Percentiles rank a stretch among this genome's conserved stretches.
Conservation (phyloP, 2,797 vertebrate genomes). For the Sebastes diploproa region DNA sequence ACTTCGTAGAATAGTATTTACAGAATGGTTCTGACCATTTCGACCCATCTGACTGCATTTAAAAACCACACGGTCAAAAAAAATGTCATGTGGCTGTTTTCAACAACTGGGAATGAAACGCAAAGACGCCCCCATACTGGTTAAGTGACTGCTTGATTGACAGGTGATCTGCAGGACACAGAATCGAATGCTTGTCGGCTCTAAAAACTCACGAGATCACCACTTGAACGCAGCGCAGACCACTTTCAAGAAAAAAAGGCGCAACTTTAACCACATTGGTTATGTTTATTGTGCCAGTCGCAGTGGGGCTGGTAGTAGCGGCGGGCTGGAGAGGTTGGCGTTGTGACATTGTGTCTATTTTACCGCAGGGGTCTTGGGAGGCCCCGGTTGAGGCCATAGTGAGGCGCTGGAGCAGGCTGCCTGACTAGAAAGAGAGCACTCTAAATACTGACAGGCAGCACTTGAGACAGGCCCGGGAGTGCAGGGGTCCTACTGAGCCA, state of each 20-base stretch:
- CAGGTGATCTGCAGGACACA: constrained; percentile 38
- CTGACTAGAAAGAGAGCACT: constrained; percentile 70
- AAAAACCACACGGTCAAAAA: constrained; percentile 8
- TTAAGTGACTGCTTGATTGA: constrained; percentile 45
- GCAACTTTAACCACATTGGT: constrained; percentile 52
- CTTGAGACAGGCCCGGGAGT: constrained; percentile 69
- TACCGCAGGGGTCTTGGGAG: constrained; percentile 56
- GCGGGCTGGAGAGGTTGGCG: constrained; percentile 40
- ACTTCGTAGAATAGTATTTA: constrained; percentile 37
- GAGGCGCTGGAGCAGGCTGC: constrained; percentile 63
- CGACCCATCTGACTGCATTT: neutral
- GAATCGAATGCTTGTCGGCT: constrained; percentile 12
- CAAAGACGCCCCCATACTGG: neutral
- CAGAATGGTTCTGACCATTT: constrained; percentile 2
- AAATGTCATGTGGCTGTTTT: neutral
- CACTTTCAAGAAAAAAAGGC: constrained; percentile 47
- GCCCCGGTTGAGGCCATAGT: constrained; percentile 57
- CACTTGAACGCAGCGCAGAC: constrained; percentile 41
- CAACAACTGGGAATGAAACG: neutral
- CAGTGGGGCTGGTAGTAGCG: constrained; percentile 21
- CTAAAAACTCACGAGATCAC: constrained; percentile 22
- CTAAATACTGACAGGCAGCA: constrained; percentile 71
- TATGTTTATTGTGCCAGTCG: constrained; percentile 33
- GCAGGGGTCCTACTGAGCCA: constrained; percentile 72
- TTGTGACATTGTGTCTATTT: constrained; percentile 67